These are phyloP conservation scores for Hirtodrosophila confusa DNA, from an alignment of 2,888 invertebrate genomes.

Conservation along the genomic window DNA sequence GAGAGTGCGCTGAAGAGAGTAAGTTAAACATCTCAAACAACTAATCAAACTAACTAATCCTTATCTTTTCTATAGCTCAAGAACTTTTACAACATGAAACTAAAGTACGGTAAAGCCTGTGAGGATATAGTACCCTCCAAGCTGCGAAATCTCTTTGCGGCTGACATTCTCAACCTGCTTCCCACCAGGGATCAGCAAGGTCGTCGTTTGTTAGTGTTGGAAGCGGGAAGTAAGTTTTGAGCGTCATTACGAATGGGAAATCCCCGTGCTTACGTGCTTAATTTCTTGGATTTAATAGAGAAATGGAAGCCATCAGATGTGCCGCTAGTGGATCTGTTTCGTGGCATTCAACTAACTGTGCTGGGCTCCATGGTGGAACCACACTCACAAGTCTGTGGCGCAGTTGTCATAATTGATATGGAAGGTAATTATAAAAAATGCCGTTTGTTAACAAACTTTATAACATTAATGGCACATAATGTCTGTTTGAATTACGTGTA, in stretches of 20 bases:
- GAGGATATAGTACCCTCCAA: conserved; percentile 87
- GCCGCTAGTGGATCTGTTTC: conserved; percentile 88
- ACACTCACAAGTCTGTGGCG: conserved; percentile 90
- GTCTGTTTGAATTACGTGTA: conserved; percentile 2
- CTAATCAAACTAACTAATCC: too few relatives aligned
- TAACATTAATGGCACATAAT: conserved; percentile 9
- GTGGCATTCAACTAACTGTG: conserved; percentile 88
- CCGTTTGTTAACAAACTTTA: conserved; percentile 1
- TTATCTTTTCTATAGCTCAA: conserved; percentile 86
- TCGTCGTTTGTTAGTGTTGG: conserved; percentile 88
- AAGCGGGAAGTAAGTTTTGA: conserved; percentile 88
- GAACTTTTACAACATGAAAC: conserved; percentile 89
- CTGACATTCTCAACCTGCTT: conserved; percentile 88
- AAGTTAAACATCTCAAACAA: conserved; percentile 67
- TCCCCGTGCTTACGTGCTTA: too few relatives aligned
- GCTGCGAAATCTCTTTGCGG: conserved; percentile 87
- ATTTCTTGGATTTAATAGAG: conserved; percentile 80
- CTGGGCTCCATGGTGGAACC: conserved; percentile 92
- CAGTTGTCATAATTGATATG: conserved; percentile 90
- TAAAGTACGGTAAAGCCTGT: conserved; percentile 87
- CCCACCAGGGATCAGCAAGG: conserved; percentile 89
- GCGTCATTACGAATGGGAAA: too few relatives aligned
- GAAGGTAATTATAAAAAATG: conserved; percentile 84
- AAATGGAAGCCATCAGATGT: conserved; percentile 91
- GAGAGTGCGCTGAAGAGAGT: conserved; percentile 91